These are phyloP conservation scores for Monopis laevigella DNA, from an alignment of 2,888 invertebrate genomes.

Conservation along the genomic window DNA sequence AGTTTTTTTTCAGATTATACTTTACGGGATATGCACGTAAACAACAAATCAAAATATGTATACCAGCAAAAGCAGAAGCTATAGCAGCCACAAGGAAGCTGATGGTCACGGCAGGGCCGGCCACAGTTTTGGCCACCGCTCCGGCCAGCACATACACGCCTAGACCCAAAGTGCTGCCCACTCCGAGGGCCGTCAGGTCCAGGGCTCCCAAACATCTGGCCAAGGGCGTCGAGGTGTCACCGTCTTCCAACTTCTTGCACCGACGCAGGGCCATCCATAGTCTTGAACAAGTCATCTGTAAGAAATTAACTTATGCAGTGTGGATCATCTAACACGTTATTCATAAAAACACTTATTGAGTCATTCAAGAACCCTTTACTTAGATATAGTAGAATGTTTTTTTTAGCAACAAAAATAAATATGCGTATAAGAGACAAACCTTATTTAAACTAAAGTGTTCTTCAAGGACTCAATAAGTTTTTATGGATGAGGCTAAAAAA, in stretches of 20 bases:
- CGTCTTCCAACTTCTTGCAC: slow-evolving; percentile 56
- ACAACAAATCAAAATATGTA: too few species aligned
- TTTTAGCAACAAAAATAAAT: too few species aligned
- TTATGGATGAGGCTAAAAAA: too few species aligned
- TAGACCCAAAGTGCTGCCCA: slow-evolving; percentile 89
- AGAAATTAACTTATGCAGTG: background rate
- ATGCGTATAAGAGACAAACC: too few species aligned
- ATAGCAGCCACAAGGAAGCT: slow-evolving; percentile 93
- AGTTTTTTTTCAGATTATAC: too few species aligned
- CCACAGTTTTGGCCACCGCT: slow-evolving; percentile 83
- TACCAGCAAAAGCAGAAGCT: slow-evolving; percentile 92
- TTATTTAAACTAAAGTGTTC: too few species aligned
- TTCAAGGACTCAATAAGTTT: too few species aligned
- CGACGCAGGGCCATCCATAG: slow-evolving; percentile 42
- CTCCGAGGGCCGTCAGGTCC: slow-evolving; percentile 88
- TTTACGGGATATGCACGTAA: too few species aligned
- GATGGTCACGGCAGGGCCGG: slow-evolving; percentile 91
- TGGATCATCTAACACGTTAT: too few species aligned
- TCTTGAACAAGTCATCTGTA: slow-evolving; percentile 45
- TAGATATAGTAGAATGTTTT: too few species aligned
- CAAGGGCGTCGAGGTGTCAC: slow-evolving; percentile 43
- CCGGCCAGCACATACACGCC: slow-evolving; percentile 96
- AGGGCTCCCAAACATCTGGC: slow-evolving; percentile 79
- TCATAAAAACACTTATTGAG: too few species aligned
- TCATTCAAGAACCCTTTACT: too few species aligned